Evolutionary conservation across 2,888 invertebrate species (phyloP), one percentile per base, ranked within the genome.

Genomic region (Oasisia sp.): DNA sequence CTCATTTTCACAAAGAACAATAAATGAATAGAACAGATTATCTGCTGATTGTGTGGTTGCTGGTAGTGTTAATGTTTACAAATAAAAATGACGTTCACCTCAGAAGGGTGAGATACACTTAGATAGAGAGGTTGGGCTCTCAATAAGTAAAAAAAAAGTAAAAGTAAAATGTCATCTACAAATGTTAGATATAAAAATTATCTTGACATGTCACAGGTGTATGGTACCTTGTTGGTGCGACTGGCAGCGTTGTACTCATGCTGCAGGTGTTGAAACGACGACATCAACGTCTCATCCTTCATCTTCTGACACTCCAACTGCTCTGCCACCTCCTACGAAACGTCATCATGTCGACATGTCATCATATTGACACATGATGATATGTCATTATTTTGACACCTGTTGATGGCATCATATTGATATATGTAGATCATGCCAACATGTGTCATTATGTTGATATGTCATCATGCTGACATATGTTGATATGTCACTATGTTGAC

Each of bases 251-350:
- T 74, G 14, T 91, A 45, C 14, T 96, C 96, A 58, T 94, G 93
- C 92, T 96, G 95, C 92, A 96, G 93, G 92, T 94, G 95, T 91
- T 95, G 95, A 45, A 96, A 94, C 7, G 96, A 95, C 32, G 95
- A 94, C 32, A 95, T 95, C 92, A 96, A 94, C 11, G 96, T 96
- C 91, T 95, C 95, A 93, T 96, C 95, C 92, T 96, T 96, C 95
- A 96, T 95, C 92, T 95, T 95, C 95, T 96, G 94, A 94, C 96
- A 96, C 90, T 96, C 96, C n/a, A 96, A 91, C 94, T 96, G 95
- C 92, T 96, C 96, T 50, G 93, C 93, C n/a, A 95, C 93, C n/a
- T 94, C 50, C 93, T 93, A 74, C 74, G 27, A 74, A 27, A 74
- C 14, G 50, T 50, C 50, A 50, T 50, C 50, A 50, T 50, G 50